A percentile compares a stretch with the other conserved stretches of the same genome.
These are phyloP conservation scores for Boleophthalmus pectinirostris DNA, from an alignment of 2,113 vertebrate species.

Conservation along the genomic window DNA sequence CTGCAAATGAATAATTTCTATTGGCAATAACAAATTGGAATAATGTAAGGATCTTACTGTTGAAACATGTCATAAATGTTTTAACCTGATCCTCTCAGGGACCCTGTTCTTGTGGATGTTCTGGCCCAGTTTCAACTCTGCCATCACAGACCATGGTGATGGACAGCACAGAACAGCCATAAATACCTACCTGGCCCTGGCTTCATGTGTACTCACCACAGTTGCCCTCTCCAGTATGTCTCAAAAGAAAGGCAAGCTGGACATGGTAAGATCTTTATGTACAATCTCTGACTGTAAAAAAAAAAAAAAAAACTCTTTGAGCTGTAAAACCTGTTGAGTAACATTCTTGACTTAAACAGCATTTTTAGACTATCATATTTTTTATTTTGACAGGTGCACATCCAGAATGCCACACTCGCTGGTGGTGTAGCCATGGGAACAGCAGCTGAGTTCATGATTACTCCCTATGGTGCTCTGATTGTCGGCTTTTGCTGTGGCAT, in stretches of 20 bases:
- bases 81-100: conserved; percentile 69
- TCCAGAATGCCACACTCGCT: conserved; percentile 92
- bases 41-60: not conserved
- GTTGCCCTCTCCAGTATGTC: conserved; percentile 88
- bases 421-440: conserved; percentile 94
- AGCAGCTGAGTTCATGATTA: conserved; percentile 90
- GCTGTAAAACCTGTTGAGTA: not conserved
- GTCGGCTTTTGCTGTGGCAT: conserved; percentile 87
- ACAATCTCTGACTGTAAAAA: not conserved
- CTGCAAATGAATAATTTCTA: not conserved
- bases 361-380: not conserved
- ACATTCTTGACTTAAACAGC: too few species aligned
- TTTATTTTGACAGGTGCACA: conserved; percentile 83
- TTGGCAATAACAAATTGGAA: not conserved
- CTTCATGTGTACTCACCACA: conserved; percentile 84
- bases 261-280: conserved; percentile 82
- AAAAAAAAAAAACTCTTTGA: not conserved
- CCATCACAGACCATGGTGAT: conserved; percentile 85
- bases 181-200: conserved; percentile 91
- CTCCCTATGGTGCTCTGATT: conserved; percentile 88
- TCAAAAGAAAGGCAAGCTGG: conserved; percentile 88
- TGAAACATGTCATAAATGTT: conserved; percentile 4
- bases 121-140: conserved; percentile 98
- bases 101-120: conserved; percentile 96
- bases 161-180: conserved; percentile 90